Evolutionary conservation across 23 tunicate genomes (phyloP), one percentile per base, ranked within the genome.

Genomic region (Clavelina lepadiformis): DNA sequence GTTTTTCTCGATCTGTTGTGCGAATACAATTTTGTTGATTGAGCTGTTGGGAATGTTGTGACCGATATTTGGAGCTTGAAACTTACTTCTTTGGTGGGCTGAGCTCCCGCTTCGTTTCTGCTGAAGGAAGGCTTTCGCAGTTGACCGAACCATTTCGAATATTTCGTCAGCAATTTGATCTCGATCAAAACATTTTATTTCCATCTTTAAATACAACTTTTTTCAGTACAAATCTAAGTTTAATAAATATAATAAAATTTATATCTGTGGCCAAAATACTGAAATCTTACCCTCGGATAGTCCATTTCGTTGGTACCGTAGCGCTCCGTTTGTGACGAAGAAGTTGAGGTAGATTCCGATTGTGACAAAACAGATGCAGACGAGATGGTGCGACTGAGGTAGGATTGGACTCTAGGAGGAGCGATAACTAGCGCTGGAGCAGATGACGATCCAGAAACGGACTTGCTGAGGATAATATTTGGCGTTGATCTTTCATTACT

Each of bases 141-240:
- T 72, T 13, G 69, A 3, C 27, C 78, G 55, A 20, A 59, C 56
- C 5, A 72, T 15, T 23, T 72, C 68, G 38, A 72, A 72, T 29
- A 72, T 72, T 3, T 55, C 68, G 56, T 59, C 78, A 4, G 67
- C 61, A 3, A 72, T 45, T 20, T 72, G 56, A 38, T 72, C 68
- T 11, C 41, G 26, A 28, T 72, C 57, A 24, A 72, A 72, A 3
- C 18, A 22, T 44, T 54, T 28, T 45, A 59, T 41, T 18, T 31
- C 30, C 18, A 68, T 35, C 74, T 68, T 18, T 55, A 11, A 44
- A 13, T 11, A 44, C 11, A 11, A 44, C 11, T 11, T 11, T 11
- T 44, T 11, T 44, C 49, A 11, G 49, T 44, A 11, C 15, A 11
- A 11, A 44, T 11, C 49, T 44, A 44, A n/a, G n/a, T n/a, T n/a